Conservation (phyloP, 2,888 invertebrate genomes). For the Drosophila limbata region DNA sequence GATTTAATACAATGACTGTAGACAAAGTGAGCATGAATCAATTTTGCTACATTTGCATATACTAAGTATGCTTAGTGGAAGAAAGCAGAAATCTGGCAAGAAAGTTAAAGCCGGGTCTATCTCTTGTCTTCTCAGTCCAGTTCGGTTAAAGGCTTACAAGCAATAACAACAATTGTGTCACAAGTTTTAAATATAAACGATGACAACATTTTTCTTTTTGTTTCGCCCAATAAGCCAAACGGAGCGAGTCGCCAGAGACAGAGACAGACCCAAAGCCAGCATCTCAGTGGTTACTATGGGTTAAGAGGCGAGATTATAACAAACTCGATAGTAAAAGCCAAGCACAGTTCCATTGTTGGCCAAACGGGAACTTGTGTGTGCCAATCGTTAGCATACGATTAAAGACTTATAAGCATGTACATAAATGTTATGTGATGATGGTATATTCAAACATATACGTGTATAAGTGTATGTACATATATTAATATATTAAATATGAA, state of each 20-base stretch:
- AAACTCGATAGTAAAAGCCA: slow-evolving; percentile 55
- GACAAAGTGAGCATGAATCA: slow-evolving; percentile 6
- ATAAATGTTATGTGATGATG: slow-evolving; percentile 14
- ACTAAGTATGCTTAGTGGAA: neutral
- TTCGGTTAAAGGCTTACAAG: slow-evolving; percentile 44
- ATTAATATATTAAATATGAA: slow-evolving; percentile 47
- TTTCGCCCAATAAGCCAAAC: slow-evolving; percentile 54
- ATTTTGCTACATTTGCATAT: neutral
- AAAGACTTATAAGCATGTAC: slow-evolving; percentile 43
- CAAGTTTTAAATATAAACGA: slow-evolving; percentile 80
- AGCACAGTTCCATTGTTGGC: slow-evolving; percentile 61
- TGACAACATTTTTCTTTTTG: slow-evolving; percentile 69
- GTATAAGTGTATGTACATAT: slow-evolving; percentile 27
- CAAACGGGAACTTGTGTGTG: slow-evolving; percentile 31
- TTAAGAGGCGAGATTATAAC: slow-evolving; percentile 51
- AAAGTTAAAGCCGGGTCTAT: slow-evolving; percentile 51
- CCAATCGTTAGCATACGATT: slow-evolving; percentile 75
- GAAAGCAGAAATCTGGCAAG: slow-evolving; percentile 52
- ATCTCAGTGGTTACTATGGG: slow-evolving; percentile 33
- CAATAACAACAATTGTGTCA: slow-evolving; percentile 81
- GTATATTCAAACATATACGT: slow-evolving; percentile 13
- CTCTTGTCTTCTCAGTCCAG: slow-evolving; percentile 41
- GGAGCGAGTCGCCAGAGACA: slow-evolving; percentile 43
- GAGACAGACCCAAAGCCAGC: slow-evolving; percentile 11
- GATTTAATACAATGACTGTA: slow-evolving; percentile 38